Conservation (phyloP, 2,797 vertebrate species). For the Dicrostonyx torquatus region DNA sequence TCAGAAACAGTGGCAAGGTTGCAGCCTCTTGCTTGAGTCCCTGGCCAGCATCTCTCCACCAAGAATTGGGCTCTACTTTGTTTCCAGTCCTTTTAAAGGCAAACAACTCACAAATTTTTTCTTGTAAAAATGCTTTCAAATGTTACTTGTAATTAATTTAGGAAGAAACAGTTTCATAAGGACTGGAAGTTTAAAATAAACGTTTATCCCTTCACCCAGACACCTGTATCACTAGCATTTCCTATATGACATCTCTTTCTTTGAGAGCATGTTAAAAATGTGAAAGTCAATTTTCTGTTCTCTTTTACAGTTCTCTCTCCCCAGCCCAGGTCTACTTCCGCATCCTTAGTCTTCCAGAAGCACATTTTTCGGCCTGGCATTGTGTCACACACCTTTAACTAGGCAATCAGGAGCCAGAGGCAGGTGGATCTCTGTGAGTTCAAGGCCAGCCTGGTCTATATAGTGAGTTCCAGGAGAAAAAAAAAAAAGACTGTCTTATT, state of each 20-base stretch:
- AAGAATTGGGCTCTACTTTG: slow-evolving; percentile 14
- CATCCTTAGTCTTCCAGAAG: not conserved
- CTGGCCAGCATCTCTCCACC: not conserved
- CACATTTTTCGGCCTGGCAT: not conserved
- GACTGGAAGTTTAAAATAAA: slow-evolving; percentile 21
- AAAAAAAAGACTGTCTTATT: not conserved
- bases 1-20: not conserved
- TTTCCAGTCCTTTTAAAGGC: slow-evolving; percentile 15
- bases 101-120: not conserved
- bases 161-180: slow-evolving; percentile 34
- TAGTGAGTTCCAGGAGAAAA: too few species aligned
- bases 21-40: not conserved
- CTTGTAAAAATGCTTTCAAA: slow-evolving; percentile 4
- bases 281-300: not conserved
- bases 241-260: not conserved
- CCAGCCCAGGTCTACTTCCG: not conserved
- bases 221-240: not conserved
- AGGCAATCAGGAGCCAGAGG: not conserved
- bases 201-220: not conserved
- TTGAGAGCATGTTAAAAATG: not conserved
- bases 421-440: not conserved
- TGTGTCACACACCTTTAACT: not conserved
- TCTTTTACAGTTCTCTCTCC: not conserved
- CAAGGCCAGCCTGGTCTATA: not conserved
- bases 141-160: not conserved